Evolutionary conservation across 2,113 vertebrate genomes (phyloP), one percentile per base, ranked within the genome.

Genomic region (Etheostoma spectabile): DNA sequence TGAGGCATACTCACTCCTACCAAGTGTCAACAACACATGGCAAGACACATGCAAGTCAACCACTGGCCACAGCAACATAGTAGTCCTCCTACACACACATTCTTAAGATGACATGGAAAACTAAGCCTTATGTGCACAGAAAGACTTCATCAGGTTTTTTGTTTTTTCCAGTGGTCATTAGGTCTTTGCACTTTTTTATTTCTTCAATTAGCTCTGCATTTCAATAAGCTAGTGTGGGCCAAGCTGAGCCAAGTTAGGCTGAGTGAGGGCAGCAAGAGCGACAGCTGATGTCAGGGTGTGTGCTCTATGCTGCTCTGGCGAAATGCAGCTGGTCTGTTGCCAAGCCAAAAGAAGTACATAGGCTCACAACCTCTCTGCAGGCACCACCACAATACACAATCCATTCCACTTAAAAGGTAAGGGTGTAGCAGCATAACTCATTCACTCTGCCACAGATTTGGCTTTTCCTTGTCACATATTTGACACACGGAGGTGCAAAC

Each of bases 201-300:
- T 88, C 24, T 51, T 80, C 61, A 77, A 56, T 76, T 80, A 82
- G 51, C 19, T 79, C 66, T 60, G 55, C 67, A 74, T 60, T 80
- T 77, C 30, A 38, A n/a, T 71, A 46, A 88, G 64, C 48, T 22
- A 1, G 33, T 27, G 74, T 33, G 68, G 82, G 64, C 59, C 57
- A 35, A 45, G 24, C 59, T 12, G 59, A 70, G 70, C 78, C 64
- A 68, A 65, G 61, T 77, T 62, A 68, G 80, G 84, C 59, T 55
- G 22, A 72, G 80, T 57, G 27, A 72, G 82, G 84, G 92, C 87
- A 90, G 91, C 79, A 88, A 90, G 90, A 86, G 90, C 84, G 33
- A 94, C 94, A 95, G 94, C 93, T 95, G 94, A 94, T 78, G 84
- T 89, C 77, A 48, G 92, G 88, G 85, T 62, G 91, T 90, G 90